Conservation (phyloP, 2,888 invertebrate genomes). For the Cephus nigrinus region DNA sequence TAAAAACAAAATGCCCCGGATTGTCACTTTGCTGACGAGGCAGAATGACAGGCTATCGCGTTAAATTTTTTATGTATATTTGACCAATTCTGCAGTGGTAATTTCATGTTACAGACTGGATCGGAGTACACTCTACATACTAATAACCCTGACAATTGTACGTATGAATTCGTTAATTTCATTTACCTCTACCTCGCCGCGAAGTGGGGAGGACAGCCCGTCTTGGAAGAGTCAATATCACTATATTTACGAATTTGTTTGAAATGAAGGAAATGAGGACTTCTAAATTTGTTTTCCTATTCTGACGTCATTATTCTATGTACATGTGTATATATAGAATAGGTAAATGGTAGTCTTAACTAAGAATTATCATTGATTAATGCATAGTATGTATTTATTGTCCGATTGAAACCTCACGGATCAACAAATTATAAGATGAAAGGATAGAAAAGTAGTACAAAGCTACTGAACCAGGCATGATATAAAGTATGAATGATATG, state of each 20-base stretch:
- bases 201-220: background rate
- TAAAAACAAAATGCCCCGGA: background rate
- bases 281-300: background rate
- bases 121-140: background rate
- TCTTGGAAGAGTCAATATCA: background rate
- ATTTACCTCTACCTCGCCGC: background rate
- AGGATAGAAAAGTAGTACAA: background rate
- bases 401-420: background rate
- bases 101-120: background rate
- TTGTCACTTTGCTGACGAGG: background rate
- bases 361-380: background rate
- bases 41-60: background rate
- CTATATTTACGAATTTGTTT: background rate
- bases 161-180: background rate
- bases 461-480: background rate
- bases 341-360: background rate
- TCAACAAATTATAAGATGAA: background rate
- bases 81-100: background rate
- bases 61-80: background rate
- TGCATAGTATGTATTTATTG: background rate
- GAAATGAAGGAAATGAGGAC: background rate
- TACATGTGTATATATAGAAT: background rate
- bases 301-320: background rate
- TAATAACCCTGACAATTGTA: background rate
- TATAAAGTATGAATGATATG: background rate